Conservation (phyloP, 2,888 invertebrate species). For the Pristionchus maxplancki region DNA sequence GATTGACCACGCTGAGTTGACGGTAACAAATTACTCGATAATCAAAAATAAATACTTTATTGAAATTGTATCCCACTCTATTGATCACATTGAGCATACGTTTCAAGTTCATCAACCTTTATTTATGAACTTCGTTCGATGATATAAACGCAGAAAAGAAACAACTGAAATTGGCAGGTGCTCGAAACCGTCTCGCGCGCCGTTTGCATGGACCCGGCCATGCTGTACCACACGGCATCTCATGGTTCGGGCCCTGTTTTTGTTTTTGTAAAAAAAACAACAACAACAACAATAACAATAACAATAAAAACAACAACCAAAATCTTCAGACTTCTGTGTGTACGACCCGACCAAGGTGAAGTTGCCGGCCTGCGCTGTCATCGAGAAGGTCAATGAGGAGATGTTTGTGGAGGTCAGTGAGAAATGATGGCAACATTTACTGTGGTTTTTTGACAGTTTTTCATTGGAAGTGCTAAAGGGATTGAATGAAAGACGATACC, state of each 20-base stretch:
- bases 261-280: too few species aligned
- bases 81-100: too few species aligned
- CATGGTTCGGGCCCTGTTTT: slow-evolving; percentile 58
- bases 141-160: too few species aligned
- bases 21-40: slow-evolving; percentile 23
- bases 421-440: too few species aligned
- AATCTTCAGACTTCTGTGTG: slow-evolving; percentile 48
- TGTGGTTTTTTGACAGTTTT: too few species aligned
- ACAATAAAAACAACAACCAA: neutral
- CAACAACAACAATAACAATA: too few species aligned
- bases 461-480: too few species aligned
- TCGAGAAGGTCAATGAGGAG: slow-evolving; percentile 47
- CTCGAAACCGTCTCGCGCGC: slow-evolving; percentile 66
- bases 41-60: neutral
- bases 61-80: too few species aligned
- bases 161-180: too few species aligned
- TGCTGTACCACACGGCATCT: slow-evolving; percentile 64
- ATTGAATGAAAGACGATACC: too few species aligned
- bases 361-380: slow-evolving; percentile 47
- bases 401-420: slow-evolving; percentile 1
- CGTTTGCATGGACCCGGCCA: slow-evolving; percentile 64
- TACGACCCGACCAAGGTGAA: slow-evolving; percentile 38
- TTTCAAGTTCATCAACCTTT: neutral
- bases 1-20: slow-evolving; percentile 68
- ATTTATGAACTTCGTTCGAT: neutral